phyloP scores from a whole-genome alignment of 2,797 vertebrate species.

The Catostomus latipinnis region DNA sequence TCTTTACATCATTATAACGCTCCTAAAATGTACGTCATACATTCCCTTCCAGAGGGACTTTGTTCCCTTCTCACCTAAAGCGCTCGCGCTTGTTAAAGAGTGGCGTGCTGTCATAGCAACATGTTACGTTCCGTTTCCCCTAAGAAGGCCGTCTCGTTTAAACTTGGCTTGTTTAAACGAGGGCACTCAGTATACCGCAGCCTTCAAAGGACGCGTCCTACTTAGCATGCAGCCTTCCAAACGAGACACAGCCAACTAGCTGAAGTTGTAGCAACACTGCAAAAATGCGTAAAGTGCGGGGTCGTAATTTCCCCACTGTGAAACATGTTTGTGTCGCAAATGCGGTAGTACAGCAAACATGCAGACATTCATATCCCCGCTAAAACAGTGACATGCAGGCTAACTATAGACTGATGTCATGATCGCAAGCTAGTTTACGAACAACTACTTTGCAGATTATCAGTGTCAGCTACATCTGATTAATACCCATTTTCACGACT shows the following conservation, averaged over 20 bases:
- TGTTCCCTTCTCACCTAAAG: too few species aligned
- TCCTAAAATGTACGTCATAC: too few species aligned
- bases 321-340: background rate
- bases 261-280: background rate
- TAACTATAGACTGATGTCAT: background rate
- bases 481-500: background rate
- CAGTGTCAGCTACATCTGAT: background rate
- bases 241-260: background rate
- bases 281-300: background rate
- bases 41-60: too few species aligned
- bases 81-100: too few species aligned
- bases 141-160: too few species aligned
- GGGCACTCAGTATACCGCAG: too few species aligned
- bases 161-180: too few species aligned
- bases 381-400: background rate
- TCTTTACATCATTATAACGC: too few species aligned
- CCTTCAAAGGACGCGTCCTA: too few species aligned
- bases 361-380: background rate
- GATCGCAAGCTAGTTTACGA: background rate
- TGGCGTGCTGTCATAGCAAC: too few species aligned
- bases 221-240: too few species aligned
- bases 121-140: too few species aligned
- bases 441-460: background rate
- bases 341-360: background rate
- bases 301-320: background rate